Conservation (phyloP, 2,113 vertebrate genomes). For the Nanorana parkeri region DNA sequence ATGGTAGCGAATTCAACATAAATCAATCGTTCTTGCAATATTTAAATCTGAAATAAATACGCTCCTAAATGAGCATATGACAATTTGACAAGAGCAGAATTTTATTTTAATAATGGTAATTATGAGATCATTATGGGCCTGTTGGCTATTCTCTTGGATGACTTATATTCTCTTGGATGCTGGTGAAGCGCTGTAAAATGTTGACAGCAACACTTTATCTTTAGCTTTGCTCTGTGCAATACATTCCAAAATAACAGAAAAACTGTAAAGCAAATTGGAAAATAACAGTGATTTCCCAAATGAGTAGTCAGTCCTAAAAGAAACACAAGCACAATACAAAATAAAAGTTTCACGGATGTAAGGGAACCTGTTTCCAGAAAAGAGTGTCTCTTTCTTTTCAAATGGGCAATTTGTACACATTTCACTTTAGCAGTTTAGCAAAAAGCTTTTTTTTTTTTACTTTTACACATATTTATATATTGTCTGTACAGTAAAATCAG, state of each 20-base stretch:
- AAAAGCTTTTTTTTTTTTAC: too few species aligned
- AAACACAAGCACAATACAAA: background rate
- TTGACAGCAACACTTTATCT: constrained; percentile 50
- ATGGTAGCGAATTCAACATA: background rate
- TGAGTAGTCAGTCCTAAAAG: constrained; percentile 20
- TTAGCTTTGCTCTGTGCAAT: constrained; percentile 26
- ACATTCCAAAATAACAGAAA: constrained; percentile 42
- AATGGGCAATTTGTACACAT: background rate
- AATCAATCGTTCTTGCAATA: background rate
- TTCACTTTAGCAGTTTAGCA: background rate
- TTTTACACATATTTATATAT: too few species aligned
- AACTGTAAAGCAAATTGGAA: constrained; percentile 40
- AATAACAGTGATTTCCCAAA: constrained; percentile 21
- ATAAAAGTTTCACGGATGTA: constrained; percentile 14
- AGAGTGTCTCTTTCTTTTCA: background rate
- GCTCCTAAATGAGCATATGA: constrained; percentile 14
- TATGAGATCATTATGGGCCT: constrained; percentile 33
- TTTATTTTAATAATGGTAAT: constrained; percentile 45
- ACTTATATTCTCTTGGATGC: constrained; percentile 22
- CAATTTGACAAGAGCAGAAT: background rate
- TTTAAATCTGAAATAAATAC: constrained; percentile 22
- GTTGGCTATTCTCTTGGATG: constrained; percentile 30
- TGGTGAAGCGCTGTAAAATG: constrained; percentile 30
- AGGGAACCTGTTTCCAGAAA: constrained; percentile 1
- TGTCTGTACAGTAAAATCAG: too few species aligned